A percentile compares a stretch with the other conserved stretches of the same genome.
Conservation (phyloP, 2,113 vertebrate species). For the Vulpes lagopus region DNA sequence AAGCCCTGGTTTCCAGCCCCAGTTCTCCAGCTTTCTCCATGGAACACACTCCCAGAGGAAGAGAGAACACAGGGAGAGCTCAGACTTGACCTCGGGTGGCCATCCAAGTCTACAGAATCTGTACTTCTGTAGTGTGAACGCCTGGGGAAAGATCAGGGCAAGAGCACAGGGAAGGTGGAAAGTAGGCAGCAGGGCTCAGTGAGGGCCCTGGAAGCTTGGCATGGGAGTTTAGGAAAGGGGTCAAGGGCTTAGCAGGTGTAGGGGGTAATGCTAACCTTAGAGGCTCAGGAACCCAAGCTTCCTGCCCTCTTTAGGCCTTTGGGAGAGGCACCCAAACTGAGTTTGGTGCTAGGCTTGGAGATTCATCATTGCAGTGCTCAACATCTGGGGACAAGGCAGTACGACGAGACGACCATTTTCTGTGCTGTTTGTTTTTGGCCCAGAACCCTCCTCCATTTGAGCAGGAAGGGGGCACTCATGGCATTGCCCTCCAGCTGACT, state of each 20-base stretch:
- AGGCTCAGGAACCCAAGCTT: not conserved
- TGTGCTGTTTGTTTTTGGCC: not conserved
- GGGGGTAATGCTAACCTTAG: not conserved
- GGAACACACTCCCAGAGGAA: not conserved
- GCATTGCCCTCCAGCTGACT: not conserved
- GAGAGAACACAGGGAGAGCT: not conserved
- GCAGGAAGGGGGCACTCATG: not conserved
- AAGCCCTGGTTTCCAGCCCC: not conserved
- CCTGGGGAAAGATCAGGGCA: not conserved
- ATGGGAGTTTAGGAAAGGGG: not conserved
- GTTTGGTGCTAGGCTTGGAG: not conserved
- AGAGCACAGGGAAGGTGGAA: not conserved
- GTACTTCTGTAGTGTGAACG: not conserved
- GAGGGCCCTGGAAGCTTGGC: not conserved
- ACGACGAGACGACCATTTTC: not conserved
- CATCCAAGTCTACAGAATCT: not conserved
- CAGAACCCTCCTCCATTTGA: constrained; percentile 9
- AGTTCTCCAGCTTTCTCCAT: not conserved
- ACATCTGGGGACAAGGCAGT: not conserved
- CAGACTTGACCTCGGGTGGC: not conserved
- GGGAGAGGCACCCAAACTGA: not conserved
- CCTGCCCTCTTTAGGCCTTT: not conserved
- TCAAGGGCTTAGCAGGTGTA: not conserved
- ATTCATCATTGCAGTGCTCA: not conserved
- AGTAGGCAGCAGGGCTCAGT: not conserved